A percentile compares a stretch with the other conserved stretches of the same genome.
Evolutionary conservation across 92 coral and sea anemone genomes (phyloP).

Genomic region (Bergia sp.): DNA sequence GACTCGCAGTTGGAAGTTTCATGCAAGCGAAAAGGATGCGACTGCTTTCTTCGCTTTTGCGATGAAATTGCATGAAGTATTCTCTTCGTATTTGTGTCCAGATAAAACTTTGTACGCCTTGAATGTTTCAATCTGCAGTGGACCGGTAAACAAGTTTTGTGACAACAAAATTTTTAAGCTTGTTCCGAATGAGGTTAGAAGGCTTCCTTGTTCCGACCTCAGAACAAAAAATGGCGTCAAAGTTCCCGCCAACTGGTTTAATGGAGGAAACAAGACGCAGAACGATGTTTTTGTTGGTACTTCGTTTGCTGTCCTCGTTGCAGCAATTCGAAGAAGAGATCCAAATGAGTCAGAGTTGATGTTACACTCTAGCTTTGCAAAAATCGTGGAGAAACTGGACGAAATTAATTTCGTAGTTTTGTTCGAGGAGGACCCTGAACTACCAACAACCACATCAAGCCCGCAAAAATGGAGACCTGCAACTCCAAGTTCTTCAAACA

Average conservation of each 20-base stretch:
- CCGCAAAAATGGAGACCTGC: constrained; percentile 10
- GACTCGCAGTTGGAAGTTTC: not conserved
- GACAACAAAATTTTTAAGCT: not conserved
- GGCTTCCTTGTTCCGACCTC: not conserved
- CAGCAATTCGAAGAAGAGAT: constrained; percentile 1
- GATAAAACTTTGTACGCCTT: not conserved
- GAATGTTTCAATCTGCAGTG: not conserved
- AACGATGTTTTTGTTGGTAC: not conserved
- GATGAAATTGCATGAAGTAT: not conserved
- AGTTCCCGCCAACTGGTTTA: constrained; percentile 18
- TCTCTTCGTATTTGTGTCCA: constrained; percentile 1
- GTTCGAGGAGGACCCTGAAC: not conserved
- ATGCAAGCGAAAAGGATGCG: not conserved
- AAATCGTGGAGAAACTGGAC: not conserved
- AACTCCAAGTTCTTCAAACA: not conserved
- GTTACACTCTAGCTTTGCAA: not conserved
- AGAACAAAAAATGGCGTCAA: constrained; percentile 10
- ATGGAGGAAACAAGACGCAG: not conserved
- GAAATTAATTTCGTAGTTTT: not conserved
- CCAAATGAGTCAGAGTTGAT: constrained; percentile 10
- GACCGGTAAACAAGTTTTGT: not conserved
- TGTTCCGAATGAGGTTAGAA: not conserved
- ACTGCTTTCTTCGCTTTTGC: not conserved
- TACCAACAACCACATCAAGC: not conserved
- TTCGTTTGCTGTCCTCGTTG: constrained; percentile 10